Conservation (phyloP, 1,140 invertebrate genomes). For the Archivesica marissinica region DNA sequence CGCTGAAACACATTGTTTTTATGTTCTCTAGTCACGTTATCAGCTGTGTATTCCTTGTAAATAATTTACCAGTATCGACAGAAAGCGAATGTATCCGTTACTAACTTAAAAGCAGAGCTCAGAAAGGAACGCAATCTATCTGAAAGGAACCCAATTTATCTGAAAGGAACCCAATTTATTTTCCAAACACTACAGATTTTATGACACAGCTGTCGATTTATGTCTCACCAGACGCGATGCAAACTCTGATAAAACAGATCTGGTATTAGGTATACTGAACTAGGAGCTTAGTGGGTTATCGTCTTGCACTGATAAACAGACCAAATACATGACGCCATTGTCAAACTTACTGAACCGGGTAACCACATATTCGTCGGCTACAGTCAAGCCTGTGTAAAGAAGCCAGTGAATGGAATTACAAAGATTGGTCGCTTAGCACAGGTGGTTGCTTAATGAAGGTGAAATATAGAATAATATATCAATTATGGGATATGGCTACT, state of each 20-base stretch:
- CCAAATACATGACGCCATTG: neutral
- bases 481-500: too few relatives aligned
- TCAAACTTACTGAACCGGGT: neutral
- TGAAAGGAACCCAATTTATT: conserved; percentile 22
- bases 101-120: neutral
- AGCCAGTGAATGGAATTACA: too few relatives aligned
- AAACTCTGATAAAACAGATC: conserved; percentile 4
- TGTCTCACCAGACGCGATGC: conserved; percentile 15
- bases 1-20: neutral
- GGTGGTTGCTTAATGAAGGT: too few relatives aligned
- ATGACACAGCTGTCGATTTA: neutral
- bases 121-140: conserved; percentile 3
- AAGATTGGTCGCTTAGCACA: too few relatives aligned
- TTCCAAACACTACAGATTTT: conserved; percentile 22
- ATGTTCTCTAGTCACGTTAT: neutral
- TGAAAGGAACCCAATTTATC: conserved; percentile 19
- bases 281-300: neutral
- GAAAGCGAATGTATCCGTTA: neutral
- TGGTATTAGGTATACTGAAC: conserved; percentile 2
- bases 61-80: conserved; percentile 19
- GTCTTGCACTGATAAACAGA: neutral
- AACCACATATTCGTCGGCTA: neutral
- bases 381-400: too few relatives aligned
- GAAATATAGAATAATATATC: too few relatives aligned
- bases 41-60: neutral